Evolutionary conservation across 2,797 vertebrate species (phyloP).

Genomic region (Eupleurogrammus muticus): DNA sequence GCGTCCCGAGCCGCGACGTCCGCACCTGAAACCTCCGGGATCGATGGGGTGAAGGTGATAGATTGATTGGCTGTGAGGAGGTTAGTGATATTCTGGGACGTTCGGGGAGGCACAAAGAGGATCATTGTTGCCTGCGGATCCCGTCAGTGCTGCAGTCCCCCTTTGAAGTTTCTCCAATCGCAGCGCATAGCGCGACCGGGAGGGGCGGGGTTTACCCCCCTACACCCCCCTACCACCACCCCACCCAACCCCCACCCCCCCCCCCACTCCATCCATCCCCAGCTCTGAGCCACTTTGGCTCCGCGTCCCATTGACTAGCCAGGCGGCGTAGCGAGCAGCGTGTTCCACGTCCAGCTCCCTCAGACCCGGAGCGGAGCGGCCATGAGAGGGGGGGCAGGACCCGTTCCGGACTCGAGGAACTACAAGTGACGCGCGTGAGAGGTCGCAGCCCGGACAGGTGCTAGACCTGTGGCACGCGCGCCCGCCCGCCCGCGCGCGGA

Average conservation of each 20-base stretch:
- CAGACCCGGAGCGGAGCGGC: not conserved
- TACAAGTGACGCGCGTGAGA: conserved; percentile 56
- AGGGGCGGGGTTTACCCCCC: conserved; percentile 71
- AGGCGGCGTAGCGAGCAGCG: conserved; percentile 38
- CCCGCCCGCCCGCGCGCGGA: conserved; percentile 53
- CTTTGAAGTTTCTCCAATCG: conserved; percentile 77
- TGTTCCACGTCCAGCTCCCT: not conserved
- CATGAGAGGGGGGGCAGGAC: conserved; percentile 10
- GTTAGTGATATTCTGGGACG: conserved; percentile 36
- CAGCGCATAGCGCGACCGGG: conserved; percentile 59
- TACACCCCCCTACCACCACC: not conserved
- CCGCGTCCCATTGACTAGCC: conserved; percentile 63
- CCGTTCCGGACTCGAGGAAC: not conserved
- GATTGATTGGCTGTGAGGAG: conserved; percentile 14
- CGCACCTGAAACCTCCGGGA: not conserved
- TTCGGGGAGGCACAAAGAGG: conserved; percentile 77
- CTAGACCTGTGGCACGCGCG: conserved; percentile 79
- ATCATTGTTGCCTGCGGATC: conserved; percentile 79
- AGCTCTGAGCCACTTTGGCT: conserved; percentile 41
- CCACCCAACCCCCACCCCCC: not conserved
- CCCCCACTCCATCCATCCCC: conserved; percentile 4
- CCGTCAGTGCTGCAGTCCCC: conserved; percentile 70
- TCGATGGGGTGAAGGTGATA: conserved; percentile 35
- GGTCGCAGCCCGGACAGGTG: conserved; percentile 74
- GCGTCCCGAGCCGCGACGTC: not conserved